phyloP scores from a whole-genome alignment of 2,888 invertebrate genomes.

The Nematopogon swammerdamellus region DNA sequence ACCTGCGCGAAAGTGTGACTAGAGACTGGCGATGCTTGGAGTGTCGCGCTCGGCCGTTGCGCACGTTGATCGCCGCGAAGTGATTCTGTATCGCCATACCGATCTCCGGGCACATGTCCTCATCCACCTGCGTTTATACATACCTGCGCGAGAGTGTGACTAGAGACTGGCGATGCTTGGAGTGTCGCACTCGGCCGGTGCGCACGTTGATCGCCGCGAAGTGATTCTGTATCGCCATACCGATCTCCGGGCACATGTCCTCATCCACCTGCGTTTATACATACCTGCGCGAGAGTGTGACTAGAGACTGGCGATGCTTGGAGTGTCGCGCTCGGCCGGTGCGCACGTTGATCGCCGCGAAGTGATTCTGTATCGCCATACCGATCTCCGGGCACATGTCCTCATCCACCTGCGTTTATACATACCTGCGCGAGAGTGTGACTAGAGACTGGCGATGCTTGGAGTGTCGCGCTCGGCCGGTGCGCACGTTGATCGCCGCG shows the following conservation, averaged over 20 bases:
- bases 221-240: conserved; percentile 84
- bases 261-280: conserved; percentile 62
- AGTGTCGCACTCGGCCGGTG: conserved; percentile 68
- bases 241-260: conserved; percentile 82
- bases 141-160: too few species aligned
- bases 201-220: conserved; percentile 84
- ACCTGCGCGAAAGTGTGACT: too few species aligned
- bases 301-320: conserved; percentile 81
- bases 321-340: conserved; percentile 70
- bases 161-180: too few species aligned
- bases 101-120: too few species aligned
- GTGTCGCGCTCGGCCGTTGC: too few species aligned
- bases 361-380: conserved; percentile 85
- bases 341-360: conserved; percentile 79
- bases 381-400: conserved; percentile 85
- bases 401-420: conserved; percentile 62
- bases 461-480: conserved; percentile 68
- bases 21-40: too few species aligned
- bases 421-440: conserved; percentile 70
- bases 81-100: too few species aligned
- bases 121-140: too few species aligned
- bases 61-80: too few species aligned
- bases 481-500: conserved; percentile 76
- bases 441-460: conserved; percentile 85
- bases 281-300: conserved; percentile 74